A percentile compares a stretch with the other conserved stretches of the same genome.
These are phyloP conservation scores for Zeuzera pyrina DNA, from an alignment of 2,888 invertebrate species.

Conservation along the genomic window DNA sequence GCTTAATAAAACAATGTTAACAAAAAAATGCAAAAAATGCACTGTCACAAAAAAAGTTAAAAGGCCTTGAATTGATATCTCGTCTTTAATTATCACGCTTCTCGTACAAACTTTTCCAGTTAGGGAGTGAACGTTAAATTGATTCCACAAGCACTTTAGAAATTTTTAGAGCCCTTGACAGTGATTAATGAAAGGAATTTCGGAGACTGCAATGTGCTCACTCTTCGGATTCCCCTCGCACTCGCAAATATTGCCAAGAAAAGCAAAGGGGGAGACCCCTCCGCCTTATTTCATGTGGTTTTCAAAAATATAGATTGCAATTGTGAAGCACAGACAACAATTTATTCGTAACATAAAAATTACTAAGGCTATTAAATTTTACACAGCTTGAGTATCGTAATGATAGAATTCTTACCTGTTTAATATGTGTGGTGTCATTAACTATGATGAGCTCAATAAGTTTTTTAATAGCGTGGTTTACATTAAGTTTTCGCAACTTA, in stretches of 20 bases:
- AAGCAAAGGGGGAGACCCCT: constrained; percentile 40
- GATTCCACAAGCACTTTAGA: constrained; percentile 61
- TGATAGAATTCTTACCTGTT: constrained; percentile 20
- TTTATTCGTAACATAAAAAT: constrained; percentile 49
- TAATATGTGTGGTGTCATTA: background rate
- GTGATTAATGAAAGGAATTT: constrained; percentile 69
- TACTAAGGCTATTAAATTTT: constrained; percentile 37
- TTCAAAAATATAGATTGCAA: constrained; percentile 21
- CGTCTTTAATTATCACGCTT: constrained; percentile 58
- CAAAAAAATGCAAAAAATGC: no score
- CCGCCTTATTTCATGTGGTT: constrained; percentile 19
- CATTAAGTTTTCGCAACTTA: constrained; percentile 44
- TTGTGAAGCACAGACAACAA: constrained; percentile 24
- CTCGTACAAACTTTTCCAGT: constrained; percentile 43
- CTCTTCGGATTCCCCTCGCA: constrained; percentile 30
- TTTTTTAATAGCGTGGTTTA: constrained; percentile 32
- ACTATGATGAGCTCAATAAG: background rate
- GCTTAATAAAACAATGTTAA: no score
- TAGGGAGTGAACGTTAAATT: constrained; percentile 58
- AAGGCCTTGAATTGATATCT: constrained; percentile 51
- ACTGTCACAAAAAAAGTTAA: constrained; percentile 23
- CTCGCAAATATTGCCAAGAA: constrained; percentile 37
- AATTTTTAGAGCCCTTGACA: constrained; percentile 65
- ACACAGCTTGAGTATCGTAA: constrained; percentile 45
- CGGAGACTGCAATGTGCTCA: constrained; percentile 42